phyloP scores from a whole-genome alignment of 2,888 invertebrate species.

The Scelioninae gen. 2 region DNA sequence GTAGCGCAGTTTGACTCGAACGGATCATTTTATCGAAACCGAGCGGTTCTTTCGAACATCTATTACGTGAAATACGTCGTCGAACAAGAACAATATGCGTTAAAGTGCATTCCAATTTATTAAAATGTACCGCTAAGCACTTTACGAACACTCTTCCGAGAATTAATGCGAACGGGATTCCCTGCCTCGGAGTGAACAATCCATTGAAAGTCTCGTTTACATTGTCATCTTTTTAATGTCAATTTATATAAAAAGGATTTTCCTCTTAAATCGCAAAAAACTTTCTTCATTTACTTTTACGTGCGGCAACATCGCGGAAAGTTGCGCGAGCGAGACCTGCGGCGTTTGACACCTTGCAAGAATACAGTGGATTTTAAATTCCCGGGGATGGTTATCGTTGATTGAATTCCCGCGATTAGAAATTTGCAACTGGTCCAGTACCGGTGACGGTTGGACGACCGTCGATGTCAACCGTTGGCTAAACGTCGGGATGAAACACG shows the following conservation, averaged over 20 bases:
- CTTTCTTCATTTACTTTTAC: slow-evolving; percentile 22
- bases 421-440: too few species aligned
- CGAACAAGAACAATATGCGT: slow-evolving; percentile 29
- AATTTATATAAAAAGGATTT: slow-evolving; percentile 35
- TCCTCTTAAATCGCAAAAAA: slow-evolving; percentile 13
- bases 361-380: too few species aligned
- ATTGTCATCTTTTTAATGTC: slow-evolving; percentile 34
- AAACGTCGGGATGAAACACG: too few species aligned
- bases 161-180: slow-evolving; percentile 42
- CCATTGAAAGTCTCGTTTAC: slow-evolving; percentile 36
- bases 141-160: slow-evolving; percentile 17
- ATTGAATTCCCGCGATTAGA: background rate
- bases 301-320: background rate
- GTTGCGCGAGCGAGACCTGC: background rate
- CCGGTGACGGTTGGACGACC: too few species aligned
- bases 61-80: slow-evolving; percentile 33
- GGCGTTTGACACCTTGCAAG: too few species aligned
- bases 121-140: slow-evolving; percentile 37
- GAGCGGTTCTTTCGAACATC: slow-evolving; percentile 22
- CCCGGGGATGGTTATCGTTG: too few species aligned
- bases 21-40: slow-evolving; percentile 28
- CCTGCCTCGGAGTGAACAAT: slow-evolving; percentile 18
- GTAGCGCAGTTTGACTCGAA: slow-evolving; percentile 32
- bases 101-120: slow-evolving; percentile 33
- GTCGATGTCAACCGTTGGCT: too few species aligned